Conservation (phyloP, 2,888 invertebrate genomes). For the Cloeon dipterum region DNA sequence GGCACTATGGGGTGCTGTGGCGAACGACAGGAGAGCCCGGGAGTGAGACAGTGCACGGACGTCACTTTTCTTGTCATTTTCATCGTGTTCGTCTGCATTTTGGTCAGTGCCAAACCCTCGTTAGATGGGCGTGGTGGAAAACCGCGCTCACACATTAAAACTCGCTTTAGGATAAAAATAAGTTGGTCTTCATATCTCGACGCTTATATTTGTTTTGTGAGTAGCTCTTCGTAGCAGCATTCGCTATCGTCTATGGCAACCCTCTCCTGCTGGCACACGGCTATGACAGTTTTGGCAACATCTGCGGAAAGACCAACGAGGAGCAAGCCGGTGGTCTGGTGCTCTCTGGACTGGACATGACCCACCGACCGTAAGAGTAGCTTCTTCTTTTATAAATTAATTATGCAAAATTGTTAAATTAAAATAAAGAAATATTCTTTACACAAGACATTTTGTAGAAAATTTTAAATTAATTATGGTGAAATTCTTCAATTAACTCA, state of each 20-base stretch:
- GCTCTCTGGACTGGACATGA: slow-evolving; percentile 57
- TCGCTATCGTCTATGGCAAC: slow-evolving; percentile 73
- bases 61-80: slow-evolving; percentile 58
- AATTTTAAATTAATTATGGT: neutral
- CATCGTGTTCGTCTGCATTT: slow-evolving; percentile 56
- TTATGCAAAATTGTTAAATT: neutral
- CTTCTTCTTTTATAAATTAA: neutral
- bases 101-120: slow-evolving; percentile 31
- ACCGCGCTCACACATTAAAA: neutral
- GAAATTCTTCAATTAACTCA: slow-evolving; percentile 3
- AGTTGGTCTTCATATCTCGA: neutral
- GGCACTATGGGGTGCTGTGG: slow-evolving; percentile 5
- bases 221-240: slow-evolving; percentile 61
- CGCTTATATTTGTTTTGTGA: slow-evolving; percentile 11
- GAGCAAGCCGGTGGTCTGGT: slow-evolving; percentile 44
- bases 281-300: slow-evolving; percentile 85
- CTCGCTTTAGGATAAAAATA: neutral
- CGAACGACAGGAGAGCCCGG: slow-evolving; percentile 1
- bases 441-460: no score
- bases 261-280: slow-evolving; percentile 70
- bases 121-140: neutral
- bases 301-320: slow-evolving; percentile 59
- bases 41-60: slow-evolving; percentile 54
- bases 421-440: no score
- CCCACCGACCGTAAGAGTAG: slow-evolving; percentile 34